phyloP scores from a whole-genome alignment of 2,113 vertebrate genomes.

The Podarcis raffonei region DNA sequence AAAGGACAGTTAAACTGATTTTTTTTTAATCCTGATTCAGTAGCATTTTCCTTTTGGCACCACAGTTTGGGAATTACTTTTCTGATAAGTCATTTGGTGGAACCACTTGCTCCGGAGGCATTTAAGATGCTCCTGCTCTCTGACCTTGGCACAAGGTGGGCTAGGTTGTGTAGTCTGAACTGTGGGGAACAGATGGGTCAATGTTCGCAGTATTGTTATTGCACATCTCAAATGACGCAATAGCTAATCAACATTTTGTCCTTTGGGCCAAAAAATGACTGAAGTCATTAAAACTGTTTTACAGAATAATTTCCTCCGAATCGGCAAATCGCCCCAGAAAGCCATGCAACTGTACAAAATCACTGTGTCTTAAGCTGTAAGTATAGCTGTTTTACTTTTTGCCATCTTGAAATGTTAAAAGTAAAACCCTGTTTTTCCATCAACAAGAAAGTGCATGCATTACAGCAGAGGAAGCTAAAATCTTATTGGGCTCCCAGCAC shows the following conservation, averaged over 20 bases:
- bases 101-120: background rate
- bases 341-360: constrained; percentile 99
- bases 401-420: background rate
- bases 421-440: background rate
- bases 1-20: background rate
- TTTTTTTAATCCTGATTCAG: background rate
- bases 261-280: constrained; percentile 19
- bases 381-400: constrained; percentile 67
- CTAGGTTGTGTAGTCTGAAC: background rate
- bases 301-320: constrained; percentile 86
- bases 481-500: background rate
- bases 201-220: too few relatives aligned
- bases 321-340: constrained; percentile 92
- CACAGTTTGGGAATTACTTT: background rate
- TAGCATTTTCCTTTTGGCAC: background rate
- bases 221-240: background rate
- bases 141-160: background rate
- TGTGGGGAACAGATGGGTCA: background rate
- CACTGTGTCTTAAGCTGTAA: constrained; percentile 97
- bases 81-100: background rate
- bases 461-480: background rate
- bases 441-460: background rate
- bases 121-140: background rate
- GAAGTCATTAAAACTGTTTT: background rate
- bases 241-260: background rate